Percentiles rank a stretch among this genome's conserved stretches.
Conservation (phyloP, 2,113 vertebrate genomes). For the Calonectris borealis region DNA sequence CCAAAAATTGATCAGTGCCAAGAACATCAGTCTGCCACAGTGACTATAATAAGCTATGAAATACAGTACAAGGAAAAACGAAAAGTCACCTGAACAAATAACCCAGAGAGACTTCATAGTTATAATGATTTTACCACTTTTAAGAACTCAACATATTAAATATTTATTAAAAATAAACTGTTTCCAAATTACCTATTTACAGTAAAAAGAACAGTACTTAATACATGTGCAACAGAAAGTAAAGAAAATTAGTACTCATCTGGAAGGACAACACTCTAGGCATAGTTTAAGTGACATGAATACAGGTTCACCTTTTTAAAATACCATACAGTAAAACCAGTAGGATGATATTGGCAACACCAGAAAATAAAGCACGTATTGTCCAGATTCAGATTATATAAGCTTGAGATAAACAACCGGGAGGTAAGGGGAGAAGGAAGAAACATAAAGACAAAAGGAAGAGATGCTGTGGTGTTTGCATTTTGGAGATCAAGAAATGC, state of each 20-base stretch:
- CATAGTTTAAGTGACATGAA: not conserved
- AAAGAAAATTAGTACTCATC: not conserved
- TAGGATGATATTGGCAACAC: conserved; percentile 42
- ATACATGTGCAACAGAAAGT: conserved; percentile 71
- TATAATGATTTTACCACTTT: conserved; percentile 71
- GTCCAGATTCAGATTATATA: conserved; percentile 1
- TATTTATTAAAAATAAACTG: conserved; percentile 85
- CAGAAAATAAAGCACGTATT: conserved; percentile 48
- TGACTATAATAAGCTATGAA: conserved; percentile 14
- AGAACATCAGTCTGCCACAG: conserved; percentile 25
- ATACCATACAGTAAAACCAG: not conserved
- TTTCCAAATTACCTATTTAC: conserved; percentile 78
- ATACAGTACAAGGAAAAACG: conserved; percentile 47
- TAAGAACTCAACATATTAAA: conserved; percentile 71
- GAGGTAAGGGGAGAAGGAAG: not conserved
- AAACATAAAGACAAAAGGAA: conserved; percentile 14
- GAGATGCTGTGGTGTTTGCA: not conserved
- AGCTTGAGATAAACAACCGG: not conserved
- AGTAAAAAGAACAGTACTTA: conserved; percentile 69
- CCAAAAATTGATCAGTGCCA: conserved; percentile 27
- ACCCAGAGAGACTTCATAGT: conserved; percentile 60
- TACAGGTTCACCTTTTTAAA: conserved; percentile 6
- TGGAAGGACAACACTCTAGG: conserved; percentile 38
- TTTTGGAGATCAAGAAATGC: conserved; percentile 34
- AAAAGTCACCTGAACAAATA: conserved; percentile 66